phyloP scores from a whole-genome alignment of 2,113 vertebrate species.

The Trinectes maculatus region DNA sequence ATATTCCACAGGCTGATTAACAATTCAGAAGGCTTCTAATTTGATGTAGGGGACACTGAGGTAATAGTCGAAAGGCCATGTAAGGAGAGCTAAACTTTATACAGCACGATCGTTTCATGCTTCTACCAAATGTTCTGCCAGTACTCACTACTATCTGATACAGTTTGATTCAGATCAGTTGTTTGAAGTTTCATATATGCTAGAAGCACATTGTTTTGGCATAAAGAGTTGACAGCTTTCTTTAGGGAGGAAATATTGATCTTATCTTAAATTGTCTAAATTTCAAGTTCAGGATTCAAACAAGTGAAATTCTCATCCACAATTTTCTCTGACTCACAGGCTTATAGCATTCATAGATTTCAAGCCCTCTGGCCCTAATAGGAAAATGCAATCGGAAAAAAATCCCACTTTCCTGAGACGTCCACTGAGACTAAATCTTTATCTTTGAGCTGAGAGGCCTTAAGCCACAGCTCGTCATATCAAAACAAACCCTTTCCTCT shows the following conservation, averaged over 20 bases:
- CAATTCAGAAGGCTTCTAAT: slow-evolving; percentile 63
- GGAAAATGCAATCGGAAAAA: slow-evolving; percentile 9
- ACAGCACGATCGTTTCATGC: not conserved
- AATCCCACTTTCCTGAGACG: slow-evolving; percentile 11
- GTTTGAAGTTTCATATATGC: not conserved
- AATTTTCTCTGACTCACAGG: not conserved
- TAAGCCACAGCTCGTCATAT: slow-evolving; percentile 28
- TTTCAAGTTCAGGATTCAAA: slow-evolving; percentile 8
- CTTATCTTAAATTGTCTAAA: not conserved
- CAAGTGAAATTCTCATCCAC: not conserved
- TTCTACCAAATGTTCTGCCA: not conserved
- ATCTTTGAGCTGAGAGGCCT: slow-evolving; percentile 15
- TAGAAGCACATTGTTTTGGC: not conserved
- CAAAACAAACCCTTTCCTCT: slow-evolving; percentile 45
- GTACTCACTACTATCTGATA: not conserved
- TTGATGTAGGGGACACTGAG: slow-evolving; percentile 35
- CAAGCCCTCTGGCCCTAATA: not conserved
- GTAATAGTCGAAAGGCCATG: slow-evolving; percentile 40
- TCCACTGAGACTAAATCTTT: slow-evolving; percentile 20
- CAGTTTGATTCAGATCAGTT: not conserved
- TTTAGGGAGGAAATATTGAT: not conserved
- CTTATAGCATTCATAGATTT: not conserved
- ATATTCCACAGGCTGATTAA: slow-evolving; percentile 68
- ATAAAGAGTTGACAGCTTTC: not conserved
- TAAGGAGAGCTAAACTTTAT: slow-evolving; percentile 32